Conservation (phyloP, 2,797 vertebrate species). For the Notolabrus celidotus region DNA sequence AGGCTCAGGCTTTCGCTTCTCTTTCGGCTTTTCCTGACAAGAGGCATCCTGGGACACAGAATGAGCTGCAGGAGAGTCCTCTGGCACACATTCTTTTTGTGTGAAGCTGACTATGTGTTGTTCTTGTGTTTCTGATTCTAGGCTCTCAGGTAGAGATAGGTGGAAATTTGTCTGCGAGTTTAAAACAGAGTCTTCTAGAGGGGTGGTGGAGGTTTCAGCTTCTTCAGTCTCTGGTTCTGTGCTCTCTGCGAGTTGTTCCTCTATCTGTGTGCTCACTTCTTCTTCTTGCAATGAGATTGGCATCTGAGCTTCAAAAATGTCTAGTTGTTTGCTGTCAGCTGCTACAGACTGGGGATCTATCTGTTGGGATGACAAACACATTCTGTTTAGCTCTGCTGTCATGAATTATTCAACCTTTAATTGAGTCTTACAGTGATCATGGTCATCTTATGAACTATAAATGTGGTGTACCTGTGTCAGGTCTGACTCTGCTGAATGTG, state of each 20-base stretch:
- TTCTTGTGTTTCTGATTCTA: constrained; percentile 26
- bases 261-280: constrained; percentile 10
- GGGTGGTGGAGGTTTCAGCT: neutral
- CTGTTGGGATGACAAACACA: constrained; percentile 45
- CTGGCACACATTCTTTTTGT: constrained; percentile 10
- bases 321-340: constrained; percentile 18
- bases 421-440: too few species aligned
- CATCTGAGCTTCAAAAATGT: constrained; percentile 21
- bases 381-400: constrained; percentile 1
- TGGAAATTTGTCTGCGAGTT: constrained; percentile 18
- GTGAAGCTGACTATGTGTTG: constrained; percentile 8
- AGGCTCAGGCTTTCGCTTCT: constrained; percentile 34
- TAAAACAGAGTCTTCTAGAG: constrained; percentile 1
- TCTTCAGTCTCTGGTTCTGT: constrained; percentile 10
- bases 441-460: too few species aligned
- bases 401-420: neutral
- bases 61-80: constrained; percentile 18
- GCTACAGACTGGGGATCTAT: neutral
- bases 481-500: constrained; percentile 23
- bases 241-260: constrained; percentile 23
- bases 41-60: neutral
- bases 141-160: neutral
- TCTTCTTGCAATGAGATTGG: neutral
- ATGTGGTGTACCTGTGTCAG: constrained; percentile 43
- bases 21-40: constrained; percentile 10